Percentiles rank a stretch among this genome's conserved stretches.
Conservation (phyloP, 2,888 invertebrate species). For the Carterocephalus palaemon region DNA sequence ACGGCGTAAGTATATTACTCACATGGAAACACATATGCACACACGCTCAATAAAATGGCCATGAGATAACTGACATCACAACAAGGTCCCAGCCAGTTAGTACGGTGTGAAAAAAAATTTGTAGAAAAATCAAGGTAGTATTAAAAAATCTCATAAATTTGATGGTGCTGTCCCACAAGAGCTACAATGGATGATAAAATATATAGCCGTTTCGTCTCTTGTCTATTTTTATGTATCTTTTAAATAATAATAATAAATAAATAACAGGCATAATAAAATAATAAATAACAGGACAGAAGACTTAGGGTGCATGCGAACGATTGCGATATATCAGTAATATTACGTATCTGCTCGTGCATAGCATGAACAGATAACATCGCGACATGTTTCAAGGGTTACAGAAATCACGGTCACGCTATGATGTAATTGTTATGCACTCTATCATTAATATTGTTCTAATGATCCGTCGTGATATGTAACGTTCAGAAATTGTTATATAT, state of each 20-base stretch:
- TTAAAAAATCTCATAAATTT: too few relatives aligned
- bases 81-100: slow-evolving; percentile 57
- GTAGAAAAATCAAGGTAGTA: too few relatives aligned
- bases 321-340: too few relatives aligned
- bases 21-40: slow-evolving; percentile 31
- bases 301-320: too few relatives aligned
- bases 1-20: slow-evolving; percentile 27
- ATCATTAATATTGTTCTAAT: background rate
- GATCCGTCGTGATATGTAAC: background rate
- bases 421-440: slow-evolving; percentile 3
- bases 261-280: too few relatives aligned
- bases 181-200: too few relatives aligned
- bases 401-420: slow-evolving; percentile 3
- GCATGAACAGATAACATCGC: slow-evolving; percentile 1
- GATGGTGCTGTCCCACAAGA: too few relatives aligned
- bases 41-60: slow-evolving; percentile 49
- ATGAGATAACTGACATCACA: slow-evolving; percentile 74
- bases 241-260: background rate
- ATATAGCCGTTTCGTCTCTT: too few relatives aligned
- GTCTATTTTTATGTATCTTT: too few relatives aligned
- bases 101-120: slow-evolving; percentile 51
- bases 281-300: too few relatives aligned
- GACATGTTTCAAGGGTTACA: slow-evolving; percentile 7
- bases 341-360: too few relatives aligned
- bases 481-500: background rate